Evolutionary conservation across 2,113 vertebrate species (phyloP).

Genomic region (Sylvilagus bachmani): DNA sequence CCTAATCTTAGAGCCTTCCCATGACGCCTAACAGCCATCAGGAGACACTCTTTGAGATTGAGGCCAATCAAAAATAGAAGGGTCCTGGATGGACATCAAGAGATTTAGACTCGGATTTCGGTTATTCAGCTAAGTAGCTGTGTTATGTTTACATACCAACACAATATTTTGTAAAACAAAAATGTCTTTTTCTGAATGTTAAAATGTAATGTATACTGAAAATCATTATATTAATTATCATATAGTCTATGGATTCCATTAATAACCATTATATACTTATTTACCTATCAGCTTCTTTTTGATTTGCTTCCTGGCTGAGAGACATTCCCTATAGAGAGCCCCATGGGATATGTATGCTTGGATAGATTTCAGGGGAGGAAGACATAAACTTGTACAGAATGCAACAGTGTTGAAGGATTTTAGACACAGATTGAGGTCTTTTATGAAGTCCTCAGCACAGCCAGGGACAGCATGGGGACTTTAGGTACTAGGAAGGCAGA

Average conservation of each 20-base stretch:
- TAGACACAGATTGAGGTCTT: neutral
- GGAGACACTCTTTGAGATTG: neutral
- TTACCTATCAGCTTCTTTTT: neutral
- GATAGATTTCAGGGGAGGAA: neutral
- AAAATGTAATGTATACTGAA: neutral
- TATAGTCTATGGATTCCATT: neutral
- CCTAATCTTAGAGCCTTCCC: neutral
- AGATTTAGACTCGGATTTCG: neutral
- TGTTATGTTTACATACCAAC: neutral
- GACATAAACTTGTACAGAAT: neutral
- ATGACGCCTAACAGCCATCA: neutral
- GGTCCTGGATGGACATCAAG: neutral
- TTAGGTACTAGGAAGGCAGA: neutral
- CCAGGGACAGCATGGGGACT: neutral
- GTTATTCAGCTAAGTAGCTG: neutral
- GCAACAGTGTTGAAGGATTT: neutral
- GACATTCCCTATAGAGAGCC: neutral
- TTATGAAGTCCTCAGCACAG: neutral
- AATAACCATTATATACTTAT: neutral
- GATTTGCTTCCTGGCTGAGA: neutral
- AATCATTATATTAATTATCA: neutral
- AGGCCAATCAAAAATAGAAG: neutral
- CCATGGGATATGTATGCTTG: neutral
- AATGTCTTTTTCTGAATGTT: neutral
- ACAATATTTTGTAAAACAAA: neutral